Evolutionary conservation across 2,888 invertebrate species (phyloP), one percentile per base, ranked within the genome.

Genomic region (Netelia virgata): DNA sequence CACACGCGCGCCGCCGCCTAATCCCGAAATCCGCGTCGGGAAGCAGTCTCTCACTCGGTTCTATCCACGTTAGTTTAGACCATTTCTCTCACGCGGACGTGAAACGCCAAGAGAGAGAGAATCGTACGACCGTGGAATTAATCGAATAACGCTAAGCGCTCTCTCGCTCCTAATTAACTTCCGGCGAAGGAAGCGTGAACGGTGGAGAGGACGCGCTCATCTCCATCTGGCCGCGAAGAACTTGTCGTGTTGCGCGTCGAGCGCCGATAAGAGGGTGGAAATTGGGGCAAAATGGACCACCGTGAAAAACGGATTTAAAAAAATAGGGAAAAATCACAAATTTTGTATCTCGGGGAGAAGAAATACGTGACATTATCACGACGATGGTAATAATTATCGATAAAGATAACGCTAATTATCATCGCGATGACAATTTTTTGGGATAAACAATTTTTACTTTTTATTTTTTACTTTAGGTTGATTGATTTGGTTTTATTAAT

Each of bases 111-210:
- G 28, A 28, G 57, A 28, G 57, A 20, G 72, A 47, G 69, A 76
- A 72, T 64, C 82, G 80, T 69, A 84, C 74, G 61, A 84, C 83
- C 86, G 78, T 85, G 77, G 87, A 88, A 88, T 88, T 88, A 88
- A 87, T 88, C 85, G 86, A 87, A 80, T 80, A 83, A 81, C 83
- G 82, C 81, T 82, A 83, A 87, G 85, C 85, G 84, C 73, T 74
- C 83, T 78, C 79, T 86, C 68, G 78, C 83, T 87, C 83, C 86
- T 86, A 87, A 87, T 87, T 87, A 85, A 87, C 86, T 86, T 87
- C 86, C 87, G 87, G 84, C 78, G 63, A 72, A 78, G 47, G 53
- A 84, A 55, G 41, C 47, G 61, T 47, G 20, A 43, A 61, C 23
- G 23, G 23, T 16, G 66, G 11, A 43, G 50, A 18, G 20, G 59